Percentiles rank a stretch among this genome's conserved stretches.
Conservation (phyloP, 2,113 vertebrate genomes). For the Rhinolophus sinicus region DNA sequence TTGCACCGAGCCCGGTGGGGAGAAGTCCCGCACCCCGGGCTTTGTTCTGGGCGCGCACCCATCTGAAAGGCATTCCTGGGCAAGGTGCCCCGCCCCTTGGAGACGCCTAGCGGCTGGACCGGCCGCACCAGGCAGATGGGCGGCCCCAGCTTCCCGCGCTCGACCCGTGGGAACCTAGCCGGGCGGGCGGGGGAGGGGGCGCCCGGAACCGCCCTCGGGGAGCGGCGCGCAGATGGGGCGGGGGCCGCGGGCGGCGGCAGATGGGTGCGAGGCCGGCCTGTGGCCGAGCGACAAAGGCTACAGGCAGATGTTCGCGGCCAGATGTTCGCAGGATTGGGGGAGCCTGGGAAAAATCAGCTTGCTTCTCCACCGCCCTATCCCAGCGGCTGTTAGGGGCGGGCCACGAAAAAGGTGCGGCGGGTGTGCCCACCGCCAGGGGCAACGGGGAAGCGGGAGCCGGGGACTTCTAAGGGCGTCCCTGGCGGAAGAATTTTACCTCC, state of each 20-base stretch:
- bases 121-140: constrained; percentile 51
- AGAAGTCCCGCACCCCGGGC: not conserved
- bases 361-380: not conserved
- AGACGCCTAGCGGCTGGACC: not conserved
- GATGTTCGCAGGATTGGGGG: constrained; percentile 67
- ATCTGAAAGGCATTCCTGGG: constrained; percentile 10
- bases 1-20: not conserved
- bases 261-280: constrained; percentile 68
- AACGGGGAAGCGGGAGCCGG: not conserved
- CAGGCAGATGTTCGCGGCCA: constrained; percentile 73
- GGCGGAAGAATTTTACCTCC: not conserved
- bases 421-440: not conserved
- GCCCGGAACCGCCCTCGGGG: constrained; percentile 50
- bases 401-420: not conserved
- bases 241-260: constrained; percentile 61
- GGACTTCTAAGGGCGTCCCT: not conserved
- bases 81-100: not conserved
- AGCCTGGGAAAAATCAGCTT: constrained; percentile 40
- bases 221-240: constrained; percentile 60
- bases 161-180: constrained; percentile 70
- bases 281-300: constrained; percentile 24
- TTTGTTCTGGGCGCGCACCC: not conserved
- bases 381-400: not conserved
- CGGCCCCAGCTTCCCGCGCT: constrained; percentile 6
- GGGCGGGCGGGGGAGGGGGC: constrained; percentile 7